Conservation (phyloP, 2,797 vertebrate genomes). For the Balearica regulorum region DNA sequence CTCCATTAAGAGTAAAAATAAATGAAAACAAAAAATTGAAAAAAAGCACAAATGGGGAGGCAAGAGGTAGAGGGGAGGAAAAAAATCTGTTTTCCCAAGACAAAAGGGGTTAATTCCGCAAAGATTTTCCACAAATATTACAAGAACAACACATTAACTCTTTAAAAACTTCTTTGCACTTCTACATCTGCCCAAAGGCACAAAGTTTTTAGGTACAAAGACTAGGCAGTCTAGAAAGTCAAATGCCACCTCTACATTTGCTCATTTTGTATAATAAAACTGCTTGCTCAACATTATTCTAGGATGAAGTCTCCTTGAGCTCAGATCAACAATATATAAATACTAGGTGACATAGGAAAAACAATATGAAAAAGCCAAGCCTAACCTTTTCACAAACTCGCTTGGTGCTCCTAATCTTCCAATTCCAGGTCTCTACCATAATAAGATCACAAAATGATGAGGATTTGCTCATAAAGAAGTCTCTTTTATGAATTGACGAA, state of each 20-base stretch:
- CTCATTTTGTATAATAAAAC: neutral
- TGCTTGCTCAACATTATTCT: neutral
- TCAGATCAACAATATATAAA: neutral
- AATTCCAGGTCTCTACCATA: neutral
- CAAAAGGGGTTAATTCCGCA: slow-evolving; percentile 8
- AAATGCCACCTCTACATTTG: neutral
- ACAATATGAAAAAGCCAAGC: neutral
- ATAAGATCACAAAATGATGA: neutral
- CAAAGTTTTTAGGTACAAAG: neutral
- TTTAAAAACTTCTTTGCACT: neutral
- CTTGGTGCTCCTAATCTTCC: neutral
- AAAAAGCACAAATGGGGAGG: slow-evolving; percentile 34
- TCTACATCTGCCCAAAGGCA: neutral
- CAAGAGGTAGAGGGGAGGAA: slow-evolving; percentile 55
- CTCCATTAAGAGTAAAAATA: slow-evolving; percentile 59
- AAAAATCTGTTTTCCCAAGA: slow-evolving; percentile 74
- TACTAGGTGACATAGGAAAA: neutral
- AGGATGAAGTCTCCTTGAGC: neutral
- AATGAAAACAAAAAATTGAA: neutral
- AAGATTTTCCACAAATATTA: neutral
- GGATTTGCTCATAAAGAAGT: neutral
- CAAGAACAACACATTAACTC: neutral
- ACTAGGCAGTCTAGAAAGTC: neutral
- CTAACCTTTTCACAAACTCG: neutral
- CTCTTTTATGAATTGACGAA: neutral